These are phyloP conservation scores for Tiliacea citrago DNA, from an alignment of 2,888 invertebrate genomes.

Conservation along the genomic window DNA sequence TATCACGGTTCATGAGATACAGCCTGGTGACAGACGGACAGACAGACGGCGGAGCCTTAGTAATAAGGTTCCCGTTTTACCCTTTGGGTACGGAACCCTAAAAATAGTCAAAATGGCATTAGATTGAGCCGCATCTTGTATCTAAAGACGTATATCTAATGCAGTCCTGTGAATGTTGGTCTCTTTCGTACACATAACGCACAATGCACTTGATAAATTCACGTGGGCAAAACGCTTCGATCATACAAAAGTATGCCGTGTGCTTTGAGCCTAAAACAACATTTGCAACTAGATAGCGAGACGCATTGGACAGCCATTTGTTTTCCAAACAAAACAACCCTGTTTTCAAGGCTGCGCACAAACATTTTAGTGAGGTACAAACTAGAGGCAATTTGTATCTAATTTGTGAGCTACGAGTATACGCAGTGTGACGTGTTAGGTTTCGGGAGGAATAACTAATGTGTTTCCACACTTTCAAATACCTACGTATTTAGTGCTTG, in stretches of 20 bases:
- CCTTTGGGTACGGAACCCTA: too few relatives aligned
- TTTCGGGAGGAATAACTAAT: constrained; percentile 20
- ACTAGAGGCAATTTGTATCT: constrained; percentile 36
- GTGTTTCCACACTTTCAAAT: constrained; percentile 1
- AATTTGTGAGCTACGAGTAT: constrained; percentile 42
- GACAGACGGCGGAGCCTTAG: too few relatives aligned
- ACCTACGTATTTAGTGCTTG: not conserved
- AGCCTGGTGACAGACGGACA: too few relatives aligned
- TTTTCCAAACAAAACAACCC: constrained; percentile 50
- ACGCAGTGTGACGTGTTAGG: constrained; percentile 20
- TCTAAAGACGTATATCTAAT: too few relatives aligned
- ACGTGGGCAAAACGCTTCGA: not conserved
- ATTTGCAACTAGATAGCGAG: constrained; percentile 30
- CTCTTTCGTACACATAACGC: not conserved
- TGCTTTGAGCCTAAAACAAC: not conserved
- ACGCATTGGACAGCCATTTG: constrained; percentile 40
- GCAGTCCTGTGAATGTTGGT: not conserved
- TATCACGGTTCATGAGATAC: too few relatives aligned
- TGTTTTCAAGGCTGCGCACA: constrained; percentile 46
- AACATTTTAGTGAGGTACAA: constrained; percentile 41
- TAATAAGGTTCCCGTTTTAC: too few relatives aligned
- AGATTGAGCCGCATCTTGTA: too few relatives aligned
- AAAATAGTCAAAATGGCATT: too few relatives aligned
- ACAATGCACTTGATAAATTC: not conserved
- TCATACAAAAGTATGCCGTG: not conserved